These are phyloP conservation scores for Acromyrmex echinatior DNA, from an alignment of 1,140 invertebrate genomes.

Conservation along the genomic window DNA sequence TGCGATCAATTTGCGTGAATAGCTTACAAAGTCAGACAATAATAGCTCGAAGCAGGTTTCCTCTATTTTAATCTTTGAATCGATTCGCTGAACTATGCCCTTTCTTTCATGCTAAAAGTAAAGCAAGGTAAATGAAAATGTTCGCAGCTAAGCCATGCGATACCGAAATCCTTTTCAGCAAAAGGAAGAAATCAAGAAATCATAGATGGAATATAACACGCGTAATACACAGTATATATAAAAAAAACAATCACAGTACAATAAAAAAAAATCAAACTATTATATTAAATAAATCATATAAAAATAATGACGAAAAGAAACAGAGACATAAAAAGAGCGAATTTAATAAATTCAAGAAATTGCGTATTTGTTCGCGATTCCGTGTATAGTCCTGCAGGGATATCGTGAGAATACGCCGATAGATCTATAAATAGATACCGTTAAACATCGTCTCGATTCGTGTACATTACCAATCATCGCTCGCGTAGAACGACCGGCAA, in stretches of 20 bases:
- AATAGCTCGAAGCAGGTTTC: conserved; percentile 37
- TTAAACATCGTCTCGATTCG: conserved; percentile 4
- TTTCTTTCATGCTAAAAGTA: conserved; percentile 21
- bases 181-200: background rate
- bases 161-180: background rate
- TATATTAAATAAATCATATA: background rate
- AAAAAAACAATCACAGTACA: background rate
- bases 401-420: background rate
- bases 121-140: conserved; percentile 25
- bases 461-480: conserved; percentile 32
- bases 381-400: background rate
- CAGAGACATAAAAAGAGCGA: background rate
- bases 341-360: conserved; percentile 5
- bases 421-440: background rate
- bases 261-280: background rate
- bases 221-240: background rate
- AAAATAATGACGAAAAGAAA: background rate
- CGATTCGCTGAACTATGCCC: conserved; percentile 38
- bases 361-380: no score
- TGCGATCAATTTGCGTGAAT: conserved; percentile 19
- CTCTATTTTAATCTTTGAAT: conserved; percentile 64
- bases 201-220: background rate
- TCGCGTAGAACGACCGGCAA: conserved; percentile 27
- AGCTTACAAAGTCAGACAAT: conserved; percentile 24
- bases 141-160: background rate